Evolutionary conservation across 2,888 invertebrate species (phyloP), one percentile per base, ranked within the genome.

Genomic region (Allophyes oxyacanthae): DNA sequence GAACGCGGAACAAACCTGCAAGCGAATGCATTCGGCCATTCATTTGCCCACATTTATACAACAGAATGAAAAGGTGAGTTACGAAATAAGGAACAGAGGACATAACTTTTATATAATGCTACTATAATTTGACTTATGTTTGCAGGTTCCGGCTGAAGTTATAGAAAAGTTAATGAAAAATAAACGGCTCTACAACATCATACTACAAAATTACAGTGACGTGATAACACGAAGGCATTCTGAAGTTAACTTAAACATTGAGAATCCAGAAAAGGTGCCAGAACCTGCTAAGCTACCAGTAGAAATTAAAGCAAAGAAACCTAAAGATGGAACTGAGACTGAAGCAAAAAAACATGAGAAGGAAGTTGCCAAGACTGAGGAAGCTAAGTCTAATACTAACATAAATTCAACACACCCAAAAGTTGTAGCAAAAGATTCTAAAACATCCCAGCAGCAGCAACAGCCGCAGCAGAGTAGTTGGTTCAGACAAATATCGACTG

Each of bases 1-100:
- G 75, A 94, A 95, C 26, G 87, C 85, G 1, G 92, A 94, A 48
- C 85, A 84, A 38, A 74, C 82, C 0, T 83, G 78, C 4, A 88
- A 88, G 46, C 86, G 91, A 61, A 91, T 94, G 74, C 94, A 95
- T 78, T 97, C 97, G 6, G 95, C 96, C 64, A 95, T 97, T 42
- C 96, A 96, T 85, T 88, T 98, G 58, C 98, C 97, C 1, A 97
- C 97, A 0, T 97, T 96, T 85, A 94, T 97, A 49, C 95, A 95
- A 74, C 95, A 95, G 77, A 95, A 96, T 74, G 96, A 97, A 87
- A 96, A 95, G 92, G 96, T 96, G 87, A 66, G 74, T 55, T 10
- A 43, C 28, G 10, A 2, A 15, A 11, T 43, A 32, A 40, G 13
- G 6, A 0, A 26, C 5, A 15, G 0, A 30, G 2, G 9, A 4